A percentile compares a stretch with the other conserved stretches of the same genome.
Evolutionary conservation across 2,113 vertebrate species (phyloP).

Genomic region (Chloropsis cyanopogon): DNA sequence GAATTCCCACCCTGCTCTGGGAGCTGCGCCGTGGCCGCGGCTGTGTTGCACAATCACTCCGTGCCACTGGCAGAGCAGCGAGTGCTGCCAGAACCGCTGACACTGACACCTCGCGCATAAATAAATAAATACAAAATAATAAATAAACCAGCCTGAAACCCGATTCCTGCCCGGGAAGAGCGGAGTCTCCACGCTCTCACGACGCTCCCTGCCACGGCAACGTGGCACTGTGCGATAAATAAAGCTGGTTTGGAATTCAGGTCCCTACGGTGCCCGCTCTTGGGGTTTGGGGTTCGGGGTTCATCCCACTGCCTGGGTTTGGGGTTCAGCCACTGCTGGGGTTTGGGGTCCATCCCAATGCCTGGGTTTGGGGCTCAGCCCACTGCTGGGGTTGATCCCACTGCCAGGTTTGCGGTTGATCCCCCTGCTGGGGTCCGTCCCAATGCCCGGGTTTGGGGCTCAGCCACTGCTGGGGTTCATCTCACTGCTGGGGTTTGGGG

Average conservation of each 20-base stretch:
- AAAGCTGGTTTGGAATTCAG: background rate
- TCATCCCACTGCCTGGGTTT: too few species aligned
- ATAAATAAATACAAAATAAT: background rate
- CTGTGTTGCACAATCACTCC: rapidly evolving
- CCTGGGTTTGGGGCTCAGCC: too few species aligned
- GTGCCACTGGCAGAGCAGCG: rapidly evolving
- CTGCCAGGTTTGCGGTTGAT: too few species aligned
- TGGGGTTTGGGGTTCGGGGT: too few species aligned
- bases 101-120: too few species aligned
- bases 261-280: too few species aligned
- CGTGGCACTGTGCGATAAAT: rapidly evolving
- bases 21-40: rapidly evolving
- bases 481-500: background rate
- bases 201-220: background rate
- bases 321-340: too few species aligned
- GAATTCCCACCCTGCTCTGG: rapidly evolving
- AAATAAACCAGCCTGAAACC: background rate
- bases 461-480: background rate
- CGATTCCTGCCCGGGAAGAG: background rate
- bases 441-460: background rate
- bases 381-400: background rate
- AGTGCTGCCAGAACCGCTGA: rapidly evolving
- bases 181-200: rapidly evolving
- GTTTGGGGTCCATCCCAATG: too few species aligned
- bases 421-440: background rate